phyloP scores from a whole-genome alignment of 2,797 vertebrate species.

The Gobionotothen gibberifrons region DNA sequence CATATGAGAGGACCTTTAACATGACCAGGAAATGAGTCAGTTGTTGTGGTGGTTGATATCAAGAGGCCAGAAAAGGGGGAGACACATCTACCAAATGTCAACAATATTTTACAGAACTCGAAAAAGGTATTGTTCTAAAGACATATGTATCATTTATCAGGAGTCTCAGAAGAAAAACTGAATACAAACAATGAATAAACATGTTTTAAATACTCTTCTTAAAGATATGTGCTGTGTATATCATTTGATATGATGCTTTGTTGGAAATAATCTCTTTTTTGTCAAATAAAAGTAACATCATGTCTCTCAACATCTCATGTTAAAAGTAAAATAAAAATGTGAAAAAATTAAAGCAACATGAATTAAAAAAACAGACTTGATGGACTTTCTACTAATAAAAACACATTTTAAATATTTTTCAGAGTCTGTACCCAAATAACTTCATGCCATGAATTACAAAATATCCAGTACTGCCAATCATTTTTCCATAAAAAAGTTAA shows the following conservation, averaged over 20 bases:
- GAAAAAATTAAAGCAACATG: not conserved
- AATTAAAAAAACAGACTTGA: not conserved
- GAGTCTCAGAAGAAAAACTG: not conserved
- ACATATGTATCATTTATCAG: not conserved
- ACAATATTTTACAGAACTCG: not conserved
- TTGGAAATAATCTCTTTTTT: not conserved
- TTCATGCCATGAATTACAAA: no score
- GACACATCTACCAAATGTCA: not conserved
- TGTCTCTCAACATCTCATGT: not conserved
- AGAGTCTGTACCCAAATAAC: not conserved
- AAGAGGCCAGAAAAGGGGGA: not conserved
- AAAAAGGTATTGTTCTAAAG: not conserved
- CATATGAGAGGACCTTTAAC: not conserved
- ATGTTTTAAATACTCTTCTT: not conserved
- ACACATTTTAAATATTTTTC: not conserved
- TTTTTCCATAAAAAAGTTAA: not conserved
- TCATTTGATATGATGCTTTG: not conserved
- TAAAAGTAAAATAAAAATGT: not conserved
- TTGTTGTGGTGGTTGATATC: slow-evolving; percentile 4
- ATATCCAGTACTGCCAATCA: no score
- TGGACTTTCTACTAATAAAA: not conserved
- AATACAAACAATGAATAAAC: not conserved
- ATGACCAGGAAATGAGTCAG: slow-evolving; percentile 3
- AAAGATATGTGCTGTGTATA: not conserved
- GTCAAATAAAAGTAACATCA: not conserved